Base-by-base conservation (phyloP, 2,888 invertebrate genomes). In the Drosophila siamana region DNA sequence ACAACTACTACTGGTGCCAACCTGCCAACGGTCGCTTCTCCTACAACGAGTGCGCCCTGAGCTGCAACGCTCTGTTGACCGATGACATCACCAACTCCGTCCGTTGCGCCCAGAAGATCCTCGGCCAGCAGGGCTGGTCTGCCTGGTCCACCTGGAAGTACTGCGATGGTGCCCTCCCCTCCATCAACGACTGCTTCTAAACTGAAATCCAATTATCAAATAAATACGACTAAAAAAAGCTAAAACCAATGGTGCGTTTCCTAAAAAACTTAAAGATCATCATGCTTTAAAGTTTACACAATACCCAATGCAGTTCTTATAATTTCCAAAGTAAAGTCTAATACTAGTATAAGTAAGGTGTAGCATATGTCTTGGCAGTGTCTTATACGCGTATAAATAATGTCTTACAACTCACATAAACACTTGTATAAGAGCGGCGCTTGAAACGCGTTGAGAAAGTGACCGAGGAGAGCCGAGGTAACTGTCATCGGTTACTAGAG, bases 1-100 rank as follows among this genome's bases (percentile, higher is more conserved):
- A 91, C 74, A 80, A 90, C 69, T 75, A 74, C 55, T 90, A 83
- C 67, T 91, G 91, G 91, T 91, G 91, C 60, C 51, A 80, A 28
- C 79, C 85, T 54, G 59, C 64, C 26, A 68, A 63, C 30, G 80
- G 84, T n/a, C 69, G 70, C 30, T 75, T 69, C 57, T 84, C 89
- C 22, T 78, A 86, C 65, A 89, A 90, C 51, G 85, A 74, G 40
- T 91, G 91, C 46, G 68, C 69, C 0, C 60, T 83, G 1, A 64
- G 75, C 9, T 91, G 91, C 67, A 65, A 71, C 40, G 74, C 59
- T 47, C 71, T 91, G n/a, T 50, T 89, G 28, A 78, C 76, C 24
- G 86, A 90, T 54, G 72, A 86, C 52, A 90, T 91, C 50, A 59
- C 69, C 38, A 38, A 55, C 36, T 74, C 88, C 15, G 79, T 89